A percentile compares a stretch with the other conserved stretches of the same genome.
These are phyloP conservation scores for Zygogramma bicolorata DNA, from an alignment of 2,888 invertebrate genomes.

Conservation along the genomic window DNA sequence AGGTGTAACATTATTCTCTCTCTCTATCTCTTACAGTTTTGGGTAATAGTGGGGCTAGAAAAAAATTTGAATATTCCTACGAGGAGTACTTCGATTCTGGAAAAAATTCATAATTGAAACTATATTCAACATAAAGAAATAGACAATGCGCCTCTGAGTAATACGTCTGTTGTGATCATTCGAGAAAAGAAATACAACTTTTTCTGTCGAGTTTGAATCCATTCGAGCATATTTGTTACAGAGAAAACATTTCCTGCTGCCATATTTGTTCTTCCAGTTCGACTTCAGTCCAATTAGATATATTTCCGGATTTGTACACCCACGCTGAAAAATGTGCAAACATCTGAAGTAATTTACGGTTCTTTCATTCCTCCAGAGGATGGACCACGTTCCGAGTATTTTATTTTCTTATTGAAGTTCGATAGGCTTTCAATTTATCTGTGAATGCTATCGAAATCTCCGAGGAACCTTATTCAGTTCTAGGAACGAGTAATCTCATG, in stretches of 20 bases:
- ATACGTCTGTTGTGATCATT: no score
- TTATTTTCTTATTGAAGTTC: conserved; percentile 18
- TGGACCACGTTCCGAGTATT: conserved; percentile 1
- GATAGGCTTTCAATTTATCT: conserved; percentile 19
- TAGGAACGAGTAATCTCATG: neutral
- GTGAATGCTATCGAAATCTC: neutral
- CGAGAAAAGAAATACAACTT: neutral
- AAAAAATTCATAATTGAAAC: neutral
- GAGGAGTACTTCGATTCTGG: no score
- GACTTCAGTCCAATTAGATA: neutral
- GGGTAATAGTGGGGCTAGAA: no score
- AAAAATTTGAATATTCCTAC: no score
- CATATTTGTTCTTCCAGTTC: neutral
- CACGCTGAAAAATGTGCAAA: conserved; percentile 15
- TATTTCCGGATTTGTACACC: conserved; percentile 3
- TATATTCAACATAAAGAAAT: neutral
- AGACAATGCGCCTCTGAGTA: neutral
- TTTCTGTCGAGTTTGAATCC: neutral
- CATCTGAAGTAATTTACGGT: conserved; percentile 21
- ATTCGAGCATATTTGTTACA: neutral
- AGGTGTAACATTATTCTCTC: no score
- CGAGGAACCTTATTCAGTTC: neutral
- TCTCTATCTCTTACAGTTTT: no score
- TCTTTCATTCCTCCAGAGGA: conserved; percentile 15
- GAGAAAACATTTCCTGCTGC: neutral